Percentiles rank a stretch among this genome's conserved stretches.
Evolutionary conservation across 2,113 vertebrate genomes (phyloP).

Genomic region (Paralichthys olivaceus): DNA sequence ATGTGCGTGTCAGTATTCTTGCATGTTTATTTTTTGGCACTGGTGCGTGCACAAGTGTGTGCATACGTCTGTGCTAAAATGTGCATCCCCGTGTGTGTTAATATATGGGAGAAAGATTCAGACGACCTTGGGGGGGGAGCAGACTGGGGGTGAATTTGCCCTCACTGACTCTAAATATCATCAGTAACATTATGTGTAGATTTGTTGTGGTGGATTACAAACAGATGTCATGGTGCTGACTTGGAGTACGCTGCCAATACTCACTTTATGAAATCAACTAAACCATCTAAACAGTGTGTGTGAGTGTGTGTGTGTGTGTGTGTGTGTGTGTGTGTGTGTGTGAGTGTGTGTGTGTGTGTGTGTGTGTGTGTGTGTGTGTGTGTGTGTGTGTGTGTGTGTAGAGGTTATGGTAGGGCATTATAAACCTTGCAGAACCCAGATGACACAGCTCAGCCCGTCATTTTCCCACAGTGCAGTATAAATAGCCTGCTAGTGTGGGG

Average conservation of each 20-base stretch:
- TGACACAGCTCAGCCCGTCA: slow-evolving; percentile 54
- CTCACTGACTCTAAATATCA: slow-evolving; percentile 29
- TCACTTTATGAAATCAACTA: not conserved
- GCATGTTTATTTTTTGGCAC: slow-evolving; percentile 34
- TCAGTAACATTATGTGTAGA: slow-evolving; percentile 13
- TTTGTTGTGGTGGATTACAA: slow-evolving; percentile 24
- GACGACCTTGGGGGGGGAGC: slow-evolving; percentile 11
- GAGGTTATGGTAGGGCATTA: slow-evolving; percentile 22
- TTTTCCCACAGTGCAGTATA: slow-evolving; percentile 84
- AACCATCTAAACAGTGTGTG: slow-evolving; percentile 22
- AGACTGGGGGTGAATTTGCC: slow-evolving; percentile 2
- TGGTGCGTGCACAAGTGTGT: not conserved
- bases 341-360: no score
- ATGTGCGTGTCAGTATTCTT: slow-evolving; percentile 32
- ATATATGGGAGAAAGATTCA: slow-evolving; percentile 19
- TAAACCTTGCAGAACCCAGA: slow-evolving; percentile 63
- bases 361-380: slow-evolving; percentile 21
- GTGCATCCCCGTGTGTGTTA: not conserved
- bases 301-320: no score
- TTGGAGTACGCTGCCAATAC: not conserved
- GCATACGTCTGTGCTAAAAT: slow-evolving; percentile 9
- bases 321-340: no score
- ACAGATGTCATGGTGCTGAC: slow-evolving; percentile 29
- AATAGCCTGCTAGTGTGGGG: slow-evolving; percentile 79
- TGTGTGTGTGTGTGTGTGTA: slow-evolving; percentile 16